Conservation (phyloP, 2,888 invertebrate genomes). For the Hydraecia micacea region DNA sequence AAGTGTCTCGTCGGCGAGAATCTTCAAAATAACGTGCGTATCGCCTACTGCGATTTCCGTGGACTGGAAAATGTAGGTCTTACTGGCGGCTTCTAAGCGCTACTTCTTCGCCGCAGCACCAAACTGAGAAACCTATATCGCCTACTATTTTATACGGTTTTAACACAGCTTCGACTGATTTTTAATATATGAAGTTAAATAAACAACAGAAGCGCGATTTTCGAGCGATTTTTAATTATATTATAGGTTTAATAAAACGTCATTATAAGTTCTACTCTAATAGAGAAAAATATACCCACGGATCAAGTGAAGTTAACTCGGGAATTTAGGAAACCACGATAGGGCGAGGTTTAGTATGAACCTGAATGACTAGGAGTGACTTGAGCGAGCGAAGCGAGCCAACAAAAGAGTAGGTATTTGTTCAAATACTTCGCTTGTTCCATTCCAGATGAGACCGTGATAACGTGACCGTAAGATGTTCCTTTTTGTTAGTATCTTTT, state of each 20-base stretch:
- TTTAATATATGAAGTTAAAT: background rate
- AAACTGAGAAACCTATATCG: background rate
- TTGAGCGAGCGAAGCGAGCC: too few relatives aligned
- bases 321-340: background rate
- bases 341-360: background rate
- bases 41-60: background rate
- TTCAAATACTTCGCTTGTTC: background rate
- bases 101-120: background rate
- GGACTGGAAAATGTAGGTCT: background rate
- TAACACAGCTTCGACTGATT: background rate
- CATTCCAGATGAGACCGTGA: background rate
- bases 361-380: background rate
- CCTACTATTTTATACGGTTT: background rate
- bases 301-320: background rate
- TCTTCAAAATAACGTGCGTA: conserved; percentile 9
- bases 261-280: background rate
- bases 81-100: background rate
- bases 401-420: background rate
- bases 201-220: background rate
- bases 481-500: background rate
- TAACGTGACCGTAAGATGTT: too few relatives aligned
- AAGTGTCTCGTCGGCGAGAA: background rate
- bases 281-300: too few relatives aligned
- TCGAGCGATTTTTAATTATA: background rate
- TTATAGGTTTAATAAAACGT: background rate